Evolutionary conservation across 1,140 invertebrate genomes (phyloP), one percentile per base, ranked within the genome.

Genomic region (Drosophila subpulchrella): DNA sequence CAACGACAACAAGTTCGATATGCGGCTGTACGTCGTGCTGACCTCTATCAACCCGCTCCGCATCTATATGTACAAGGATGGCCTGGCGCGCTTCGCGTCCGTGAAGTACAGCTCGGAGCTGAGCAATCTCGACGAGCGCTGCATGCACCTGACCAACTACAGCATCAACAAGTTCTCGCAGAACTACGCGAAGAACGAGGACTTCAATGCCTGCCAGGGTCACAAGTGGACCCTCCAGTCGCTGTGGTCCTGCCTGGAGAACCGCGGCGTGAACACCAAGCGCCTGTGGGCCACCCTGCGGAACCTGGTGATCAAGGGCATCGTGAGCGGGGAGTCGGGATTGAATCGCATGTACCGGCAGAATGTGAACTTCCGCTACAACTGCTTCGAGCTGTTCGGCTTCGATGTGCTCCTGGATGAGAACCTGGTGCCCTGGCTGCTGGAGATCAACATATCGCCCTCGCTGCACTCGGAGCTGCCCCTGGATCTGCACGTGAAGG

Each of bases 91-190:
- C 73, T 99, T 98, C 92, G 97, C 97, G 6, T 97, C 96, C 94
- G 96, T 97, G 4, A 97, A 97, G 91, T 98, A 98, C 92, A 97
- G 95, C 74, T 95, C 96, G 55, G 96, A 97, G 84, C 92, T 96
- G 39, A 95, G 95, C 66, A 96, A 95, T 70, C 93, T 98, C 55
- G 95, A 95, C 89, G 97, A 99, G 92, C 94, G 97, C 48, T 99
- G 96, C 92, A 99, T 99, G 97, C 98, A 99, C 94, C 94, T 99
- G 71, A 99, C 99, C 30, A 99, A 99, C 93, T 99, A 99, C 93
- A 98, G 97, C 81, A 97, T 99, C 73, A 99, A 99, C 93, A 99
- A 98, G 93, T 94, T 97, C 54, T 97, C 96, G 51, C 95, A 96
- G 66, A 95, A 95, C 34, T 98, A 98, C 92, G 95, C 96, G 2